Base-by-base conservation (phyloP, 1,140 invertebrate species). In the Pentalonia nigronervosa region DNA sequence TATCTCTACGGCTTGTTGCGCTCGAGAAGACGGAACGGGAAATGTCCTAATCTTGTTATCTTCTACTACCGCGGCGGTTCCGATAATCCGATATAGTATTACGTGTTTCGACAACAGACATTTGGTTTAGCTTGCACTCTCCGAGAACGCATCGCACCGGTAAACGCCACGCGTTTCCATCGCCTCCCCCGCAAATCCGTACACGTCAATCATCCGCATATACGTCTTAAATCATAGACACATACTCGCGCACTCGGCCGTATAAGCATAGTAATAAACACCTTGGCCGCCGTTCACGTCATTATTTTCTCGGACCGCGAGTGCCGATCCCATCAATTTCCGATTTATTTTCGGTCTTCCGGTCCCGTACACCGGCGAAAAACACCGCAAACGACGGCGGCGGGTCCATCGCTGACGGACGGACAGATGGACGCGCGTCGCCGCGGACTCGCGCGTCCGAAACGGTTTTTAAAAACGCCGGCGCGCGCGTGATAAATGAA, bases 401-500 rank as follows among this genome's bases (percentile, higher is more conserved):
- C 30, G 25, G 25, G 84, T 20, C 45, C 84, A 47, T 86, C 84
- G 45, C 9, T 45, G 41, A 86, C 41, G 84, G 23, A 47, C 45
- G 84, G 84, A 30, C 36, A 86, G 41, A 41, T 36, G 83, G 36
- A 25, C 84, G 45, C 84, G 84, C 84, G 41, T 45, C 84, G 25
- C 17, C 25, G 84, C 25, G 25, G 41, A 87, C 4, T 84, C 36
- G 83, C 36, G 41, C 84, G 86, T 34, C 86, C 47, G 47, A 86
- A 45, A 86, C 30, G 34, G 45, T 91, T 76, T 91, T 91, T 60
- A 90, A 76, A 91, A 91, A 45, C 56, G 83, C n/a, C 30, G 30
- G 47, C n/a, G 30, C 45, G 41, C 30, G 76, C 47, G 30, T 92
- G 91, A 92, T 83, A 83, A 92, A 92, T 92, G 91, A 92, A 92